Conservation (phyloP, 2,888 invertebrate genomes). For the Eupithecia centaureata region DNA sequence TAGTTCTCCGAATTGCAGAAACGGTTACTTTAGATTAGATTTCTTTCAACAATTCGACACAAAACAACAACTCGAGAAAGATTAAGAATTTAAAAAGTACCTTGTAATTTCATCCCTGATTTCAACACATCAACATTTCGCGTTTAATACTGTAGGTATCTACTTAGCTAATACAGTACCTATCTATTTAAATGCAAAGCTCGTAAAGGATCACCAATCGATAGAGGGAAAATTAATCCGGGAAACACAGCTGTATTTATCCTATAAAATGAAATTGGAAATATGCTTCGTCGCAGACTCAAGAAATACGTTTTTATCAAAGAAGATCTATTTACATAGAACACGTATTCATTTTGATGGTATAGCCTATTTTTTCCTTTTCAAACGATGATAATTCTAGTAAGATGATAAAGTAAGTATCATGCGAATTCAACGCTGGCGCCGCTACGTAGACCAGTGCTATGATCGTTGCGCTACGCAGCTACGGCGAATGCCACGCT, state of each 20-base stretch:
- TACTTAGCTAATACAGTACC: background rate
- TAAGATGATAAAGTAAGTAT: background rate
- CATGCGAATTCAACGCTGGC: background rate
- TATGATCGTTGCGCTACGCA: background rate
- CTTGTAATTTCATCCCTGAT: background rate
- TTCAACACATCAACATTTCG: background rate
- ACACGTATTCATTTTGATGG: background rate
- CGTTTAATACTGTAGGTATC: background rate
- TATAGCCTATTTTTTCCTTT: background rate
- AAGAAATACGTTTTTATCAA: background rate
- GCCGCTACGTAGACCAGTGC: too few species aligned
- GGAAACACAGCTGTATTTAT: background rate
- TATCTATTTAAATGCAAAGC: background rate
- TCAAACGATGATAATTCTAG: background rate
- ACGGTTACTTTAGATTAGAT: too few species aligned
- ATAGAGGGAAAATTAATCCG: background rate
- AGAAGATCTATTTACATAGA: background rate
- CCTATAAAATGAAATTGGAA: background rate
- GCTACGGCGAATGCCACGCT: slow-evolving; percentile 29
- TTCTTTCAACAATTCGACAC: too few species aligned
- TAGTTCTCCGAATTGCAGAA: too few species aligned
- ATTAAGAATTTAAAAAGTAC: background rate
- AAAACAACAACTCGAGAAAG: too few species aligned
- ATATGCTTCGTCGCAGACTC: background rate
- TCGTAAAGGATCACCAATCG: background rate